A percentile compares a stretch with the other conserved stretches of the same genome.
Conservation (phyloP, 2,888 invertebrate genomes). For the Muschampia plurimacula region DNA sequence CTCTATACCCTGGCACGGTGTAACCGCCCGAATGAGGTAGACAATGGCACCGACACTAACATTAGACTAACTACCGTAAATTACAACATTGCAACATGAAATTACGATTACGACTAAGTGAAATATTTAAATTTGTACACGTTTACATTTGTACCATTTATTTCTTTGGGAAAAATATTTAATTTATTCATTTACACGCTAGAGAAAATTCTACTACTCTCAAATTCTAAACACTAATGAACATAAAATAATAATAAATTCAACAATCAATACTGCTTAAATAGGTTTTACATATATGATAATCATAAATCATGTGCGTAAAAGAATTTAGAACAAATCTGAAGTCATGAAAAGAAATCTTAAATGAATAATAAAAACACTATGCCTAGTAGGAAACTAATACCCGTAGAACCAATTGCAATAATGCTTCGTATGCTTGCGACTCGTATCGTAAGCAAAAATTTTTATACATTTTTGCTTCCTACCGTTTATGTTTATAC, state of each 20-base stretch:
- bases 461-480: too few species aligned
- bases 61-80: slow-evolving; percentile 75
- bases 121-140: slow-evolving; percentile 80
- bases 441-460: slow-evolving; percentile 44
- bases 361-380: slow-evolving; percentile 73
- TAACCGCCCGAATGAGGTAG: slow-evolving; percentile 76
- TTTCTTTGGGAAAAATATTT: slow-evolving; percentile 83
- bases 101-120: slow-evolving; percentile 71
- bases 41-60: slow-evolving; percentile 73
- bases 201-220: slow-evolving; percentile 66
- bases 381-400: slow-evolving; percentile 85
- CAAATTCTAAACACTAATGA: slow-evolving; percentile 64
- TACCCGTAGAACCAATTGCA: slow-evolving; percentile 86
- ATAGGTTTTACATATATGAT: slow-evolving; percentile 62
- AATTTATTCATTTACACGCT: slow-evolving; percentile 58
- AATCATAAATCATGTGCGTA: slow-evolving; percentile 71
- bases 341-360: slow-evolving; percentile 60
- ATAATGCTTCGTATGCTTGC: slow-evolving; percentile 55
- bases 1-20: slow-evolving; percentile 76
- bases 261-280: slow-evolving; percentile 76
- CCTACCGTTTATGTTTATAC: too few species aligned
- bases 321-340: slow-evolving; percentile 67
- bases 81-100: slow-evolving; percentile 80
- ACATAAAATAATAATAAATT: slow-evolving; percentile 83
- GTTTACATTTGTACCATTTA: slow-evolving; percentile 83